A percentile compares a stretch with the other conserved stretches of the same genome.
phyloP scores from a whole-genome alignment of 2,797 vertebrate genomes.

The Tadarida brasiliensis region DNA sequence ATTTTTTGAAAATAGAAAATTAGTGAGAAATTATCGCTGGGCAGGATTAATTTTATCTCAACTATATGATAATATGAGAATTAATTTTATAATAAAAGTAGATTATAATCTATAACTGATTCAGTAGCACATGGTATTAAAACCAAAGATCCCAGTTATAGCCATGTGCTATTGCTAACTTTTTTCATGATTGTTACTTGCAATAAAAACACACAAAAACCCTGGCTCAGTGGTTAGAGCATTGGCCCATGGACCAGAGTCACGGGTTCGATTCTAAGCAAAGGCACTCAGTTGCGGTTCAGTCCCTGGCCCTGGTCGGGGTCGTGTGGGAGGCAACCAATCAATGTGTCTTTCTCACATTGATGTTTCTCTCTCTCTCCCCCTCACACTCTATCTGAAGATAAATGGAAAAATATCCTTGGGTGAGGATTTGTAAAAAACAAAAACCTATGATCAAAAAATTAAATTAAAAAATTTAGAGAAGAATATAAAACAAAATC shows the following conservation, averaged over 20 bases:
- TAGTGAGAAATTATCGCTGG: not conserved
- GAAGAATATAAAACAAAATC: not conserved
- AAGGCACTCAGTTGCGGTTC: too few relatives aligned
- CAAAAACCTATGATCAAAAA: not conserved
- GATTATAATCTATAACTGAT: not conserved
- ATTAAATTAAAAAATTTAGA: conserved; percentile 55
- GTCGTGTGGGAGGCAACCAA: too few relatives aligned
- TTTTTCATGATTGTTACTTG: not conserved
- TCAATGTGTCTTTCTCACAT: too few relatives aligned
- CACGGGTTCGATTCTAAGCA: too few relatives aligned
- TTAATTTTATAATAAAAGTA: conserved; percentile 22
- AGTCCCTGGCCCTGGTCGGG: too few relatives aligned
- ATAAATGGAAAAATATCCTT: too few relatives aligned
- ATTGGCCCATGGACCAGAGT: too few relatives aligned
- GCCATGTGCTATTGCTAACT: not conserved
- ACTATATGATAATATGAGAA: not conserved
- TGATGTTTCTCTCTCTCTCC: too few relatives aligned
- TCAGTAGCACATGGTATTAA: not conserved
- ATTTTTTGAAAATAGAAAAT: conserved; percentile 52
- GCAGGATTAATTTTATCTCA: conserved; percentile 36
- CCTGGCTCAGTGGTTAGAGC: too few relatives aligned
- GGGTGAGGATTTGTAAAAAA: too few relatives aligned
- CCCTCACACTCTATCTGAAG: too few relatives aligned
- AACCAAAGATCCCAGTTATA: not conserved
- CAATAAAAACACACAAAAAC: not conserved